Conservation (phyloP, 92 coral and sea anemone species). For the Porites cylindrica region DNA sequence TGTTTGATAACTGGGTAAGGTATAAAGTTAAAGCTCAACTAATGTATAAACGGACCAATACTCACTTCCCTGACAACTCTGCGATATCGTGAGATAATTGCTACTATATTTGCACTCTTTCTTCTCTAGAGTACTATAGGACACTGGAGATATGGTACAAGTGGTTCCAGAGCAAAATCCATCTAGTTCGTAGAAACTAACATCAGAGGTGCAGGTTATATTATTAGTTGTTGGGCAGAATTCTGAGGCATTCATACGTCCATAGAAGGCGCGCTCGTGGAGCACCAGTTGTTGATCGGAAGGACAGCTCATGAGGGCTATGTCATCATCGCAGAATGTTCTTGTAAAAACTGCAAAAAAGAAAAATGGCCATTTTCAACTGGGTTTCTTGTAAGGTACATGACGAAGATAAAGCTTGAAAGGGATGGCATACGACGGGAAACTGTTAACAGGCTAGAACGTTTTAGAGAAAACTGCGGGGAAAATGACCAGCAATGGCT, state of each 20-base stretch:
- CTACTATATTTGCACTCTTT: slow-evolving; percentile 28
- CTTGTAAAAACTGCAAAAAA: slow-evolving; percentile 58
- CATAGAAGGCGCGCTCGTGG: slow-evolving; percentile 45
- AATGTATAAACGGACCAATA: neutral
- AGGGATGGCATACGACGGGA: neutral
- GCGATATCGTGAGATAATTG: slow-evolving; percentile 46
- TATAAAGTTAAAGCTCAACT: no score
- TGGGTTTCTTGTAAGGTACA: neutral
- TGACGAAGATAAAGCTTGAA: neutral
- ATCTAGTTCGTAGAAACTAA: neutral
- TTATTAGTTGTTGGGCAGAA: neutral
- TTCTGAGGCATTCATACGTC: slow-evolving; percentile 28
- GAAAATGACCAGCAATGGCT: no score
- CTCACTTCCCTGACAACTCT: slow-evolving; percentile 75
- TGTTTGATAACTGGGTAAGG: no score
- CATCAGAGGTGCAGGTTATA: neutral
- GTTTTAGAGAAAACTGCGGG: no score
- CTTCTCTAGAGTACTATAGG: neutral
- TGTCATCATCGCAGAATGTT: slow-evolving; percentile 53
- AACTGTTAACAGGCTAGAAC: no score
- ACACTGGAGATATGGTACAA: slow-evolving; percentile 29
- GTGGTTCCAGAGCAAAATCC: neutral
- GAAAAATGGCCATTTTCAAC: no score
- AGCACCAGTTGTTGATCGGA: slow-evolving; percentile 36
- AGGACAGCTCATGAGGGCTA: slow-evolving; percentile 57